Evolutionary conservation across 2,797 vertebrate species (phyloP), one percentile per base, ranked within the genome.

Genomic region (Threskiornis aethiopicus): DNA sequence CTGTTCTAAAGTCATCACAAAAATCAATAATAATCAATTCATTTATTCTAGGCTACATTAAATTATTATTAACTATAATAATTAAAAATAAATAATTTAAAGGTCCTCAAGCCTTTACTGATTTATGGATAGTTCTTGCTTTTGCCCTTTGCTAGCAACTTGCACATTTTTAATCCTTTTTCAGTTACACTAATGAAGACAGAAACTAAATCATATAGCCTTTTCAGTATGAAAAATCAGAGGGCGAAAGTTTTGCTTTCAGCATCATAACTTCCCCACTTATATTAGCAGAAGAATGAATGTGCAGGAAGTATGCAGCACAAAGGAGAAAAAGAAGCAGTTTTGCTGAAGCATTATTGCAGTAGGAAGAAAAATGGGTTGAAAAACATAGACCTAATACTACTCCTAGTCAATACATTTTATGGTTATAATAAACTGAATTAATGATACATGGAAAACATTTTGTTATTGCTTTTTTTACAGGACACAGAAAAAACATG

Each of bases 61-160:
- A 97, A 94, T 90, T 88, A 84, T 95, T 93, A 97, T 95, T 96
- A 94, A 84, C 73, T 94, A 65, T 89, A 96, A 96, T 95, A 96
- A 96, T 95, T 81, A 89, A 91, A 93, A 97, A 71, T 94, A 96
- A 95, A 97, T 96, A 90, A 96, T 96, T 92, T 80, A 97, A 93
- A 92, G 39, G 54, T 89, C 57, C 39, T 81, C 78, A 62, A 88
- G 79, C 33, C 54, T 84, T 84, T 85, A 49, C 61, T 92, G 94
- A 96, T 96, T 87, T 91, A 94, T 93, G 71, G 66, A 51, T 59
- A 80, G 44, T n/a, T 79, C 89, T 81, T 91, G 37, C 81, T 89
- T 94, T 94, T 94, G 64, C 35, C 57, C 81, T 97, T 91, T 86
- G 67, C 20, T 89, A 65, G 28, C 42, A 85, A 79, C 51, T 69